These are phyloP conservation scores for Stigmatopora nigra DNA, from an alignment of 2,113 vertebrate species.

Conservation along the genomic window DNA sequence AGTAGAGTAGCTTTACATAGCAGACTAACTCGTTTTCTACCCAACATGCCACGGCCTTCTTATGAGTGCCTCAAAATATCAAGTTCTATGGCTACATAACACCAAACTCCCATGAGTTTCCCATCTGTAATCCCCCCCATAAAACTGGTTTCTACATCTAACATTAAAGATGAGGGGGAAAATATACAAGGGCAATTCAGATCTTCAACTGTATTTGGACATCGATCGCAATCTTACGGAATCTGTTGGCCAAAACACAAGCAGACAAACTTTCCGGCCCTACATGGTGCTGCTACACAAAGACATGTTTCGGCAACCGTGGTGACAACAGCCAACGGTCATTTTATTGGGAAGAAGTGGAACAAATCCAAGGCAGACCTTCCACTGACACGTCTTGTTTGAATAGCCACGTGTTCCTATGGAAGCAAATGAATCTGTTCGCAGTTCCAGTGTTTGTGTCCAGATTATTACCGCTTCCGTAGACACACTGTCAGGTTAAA, in stretches of 20 bases:
- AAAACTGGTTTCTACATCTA: too few relatives aligned
- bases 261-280: slow-evolving; percentile 40
- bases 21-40: too few relatives aligned
- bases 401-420: slow-evolving; percentile 45
- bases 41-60: too few relatives aligned
- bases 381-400: slow-evolving; percentile 58
- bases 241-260: slow-evolving; percentile 28
- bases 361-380: slow-evolving; percentile 51
- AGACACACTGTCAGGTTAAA: slow-evolving; percentile 16
- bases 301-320: slow-evolving; percentile 33
- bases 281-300: slow-evolving; percentile 45
- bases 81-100: too few relatives aligned
- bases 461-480: neutral
- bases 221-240: slow-evolving; percentile 5
- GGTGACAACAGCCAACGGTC: slow-evolving; percentile 42
- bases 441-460: neutral
- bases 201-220: slow-evolving; percentile 20
- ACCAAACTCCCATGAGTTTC: too few relatives aligned
- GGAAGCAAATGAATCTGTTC: slow-evolving; percentile 22
- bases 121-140: too few relatives aligned
- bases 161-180: neutral
- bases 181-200: slow-evolving; percentile 8
- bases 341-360: slow-evolving; percentile 52
- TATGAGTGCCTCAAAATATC: too few relatives aligned
- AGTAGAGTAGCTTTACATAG: neutral